Evolutionary conservation across 2,888 invertebrate genomes (phyloP), one percentile per base, ranked within the genome.

Genomic region (Sipha maydis): DNA sequence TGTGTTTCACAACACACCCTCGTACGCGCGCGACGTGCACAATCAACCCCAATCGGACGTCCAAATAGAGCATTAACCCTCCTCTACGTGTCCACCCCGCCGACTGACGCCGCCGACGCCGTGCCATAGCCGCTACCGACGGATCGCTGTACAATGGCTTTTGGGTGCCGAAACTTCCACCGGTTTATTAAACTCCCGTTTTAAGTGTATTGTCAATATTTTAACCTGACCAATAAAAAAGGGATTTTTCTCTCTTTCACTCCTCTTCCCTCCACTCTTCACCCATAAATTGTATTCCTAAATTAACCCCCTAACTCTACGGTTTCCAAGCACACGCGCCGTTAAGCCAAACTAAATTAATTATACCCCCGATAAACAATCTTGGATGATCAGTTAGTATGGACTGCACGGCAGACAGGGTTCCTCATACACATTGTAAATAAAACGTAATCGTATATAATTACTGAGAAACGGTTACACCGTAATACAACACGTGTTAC

Each of bases 51-150:
- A 90, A 90, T 90, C 90, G 90, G 90, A 90, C 90, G 90, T 90
- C 90, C 90, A 90, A 90, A 90, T 90, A 90, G 90, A 89, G 89
- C 85, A 90, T 90, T 90, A 91, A 91, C 92, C 91, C 89, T 78
- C 90, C 90, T 17, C 91, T 90, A 90, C 91, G 61, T 28, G 38
- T 56, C 73, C 54, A 34, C 25, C 31, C 54, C 76, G 48, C 11
- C 76, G 28, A 48, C 71, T 28, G 71, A 28, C 14, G 19, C 19
- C 75, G 38, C 11, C 75, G 61, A 67, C 82, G 9, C 48, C 21
- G n/a, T 17, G 48, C 80, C 48, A 14, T 61, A 25, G 54, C 48
- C 69, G 85, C 8, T 31, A 77, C n/a, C 69, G 76, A 11, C 61
- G 25, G 56, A 83, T 88, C 71, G 79, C 75, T 77, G 61, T 28